These are phyloP conservation scores for Cossypha caffra DNA, from an alignment of 2,797 vertebrate species.

Conservation along the genomic window DNA sequence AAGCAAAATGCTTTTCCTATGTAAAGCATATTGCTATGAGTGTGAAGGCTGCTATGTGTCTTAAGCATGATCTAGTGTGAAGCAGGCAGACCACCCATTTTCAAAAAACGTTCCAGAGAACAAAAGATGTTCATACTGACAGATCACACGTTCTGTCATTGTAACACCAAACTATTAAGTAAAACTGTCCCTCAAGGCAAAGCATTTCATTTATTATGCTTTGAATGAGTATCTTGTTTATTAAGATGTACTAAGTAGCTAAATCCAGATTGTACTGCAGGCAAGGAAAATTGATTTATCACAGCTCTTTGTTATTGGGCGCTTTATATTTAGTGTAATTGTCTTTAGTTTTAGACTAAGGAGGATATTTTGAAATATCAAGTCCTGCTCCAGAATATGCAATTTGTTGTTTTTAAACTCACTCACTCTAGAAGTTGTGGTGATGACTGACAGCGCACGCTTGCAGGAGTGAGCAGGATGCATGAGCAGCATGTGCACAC, in stretches of 20 bases:
- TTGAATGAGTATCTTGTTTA: slow-evolving; percentile 76
- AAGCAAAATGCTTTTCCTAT: background rate
- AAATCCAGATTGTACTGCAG: slow-evolving; percentile 59
- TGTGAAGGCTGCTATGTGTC: background rate
- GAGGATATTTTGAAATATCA: background rate
- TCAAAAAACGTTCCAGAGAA: slow-evolving; percentile 21
- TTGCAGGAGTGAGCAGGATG: background rate
- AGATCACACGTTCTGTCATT: slow-evolving; percentile 56
- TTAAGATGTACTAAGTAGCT: slow-evolving; percentile 72
- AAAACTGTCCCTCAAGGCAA: slow-evolving; percentile 75
- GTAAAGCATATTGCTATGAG: background rate
- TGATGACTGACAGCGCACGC: background rate
- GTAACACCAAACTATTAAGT: slow-evolving; percentile 66
- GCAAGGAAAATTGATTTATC: slow-evolving; percentile 71
- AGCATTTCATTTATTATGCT: slow-evolving; percentile 76
- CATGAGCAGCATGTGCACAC: background rate
- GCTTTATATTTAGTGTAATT: slow-evolving; percentile 27
- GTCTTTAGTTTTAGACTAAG: slow-evolving; percentile 36
- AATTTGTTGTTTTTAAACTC: background rate
- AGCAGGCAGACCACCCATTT: background rate
- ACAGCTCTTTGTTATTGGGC: background rate
- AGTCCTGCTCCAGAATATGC: background rate
- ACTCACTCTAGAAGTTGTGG: background rate
- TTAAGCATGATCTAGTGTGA: background rate
- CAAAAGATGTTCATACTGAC: slow-evolving; percentile 54